These are phyloP conservation scores for Sphaerodactylus townsendi DNA, from an alignment of 2,113 vertebrate genomes.

Conservation along the genomic window DNA sequence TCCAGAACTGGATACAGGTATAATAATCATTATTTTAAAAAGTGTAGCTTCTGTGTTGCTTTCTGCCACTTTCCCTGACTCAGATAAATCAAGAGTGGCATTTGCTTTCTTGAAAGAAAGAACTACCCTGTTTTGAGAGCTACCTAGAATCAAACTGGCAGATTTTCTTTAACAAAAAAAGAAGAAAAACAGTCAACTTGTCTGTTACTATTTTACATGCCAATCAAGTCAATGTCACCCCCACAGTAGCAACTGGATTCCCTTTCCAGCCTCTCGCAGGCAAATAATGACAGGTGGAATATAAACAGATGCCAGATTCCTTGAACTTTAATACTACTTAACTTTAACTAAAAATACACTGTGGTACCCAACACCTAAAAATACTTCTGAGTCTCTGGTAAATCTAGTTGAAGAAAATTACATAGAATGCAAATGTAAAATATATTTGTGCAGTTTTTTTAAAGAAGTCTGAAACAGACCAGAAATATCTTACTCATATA, in stretches of 20 bases:
- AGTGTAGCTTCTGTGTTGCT: neutral
- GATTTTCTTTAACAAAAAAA: neutral
- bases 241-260: slow-evolving; percentile 19
- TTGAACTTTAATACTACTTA: slow-evolving; percentile 57
- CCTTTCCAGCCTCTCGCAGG: slow-evolving; percentile 24
- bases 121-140: slow-evolving; percentile 18
- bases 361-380: slow-evolving; percentile 30
- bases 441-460: neutral
- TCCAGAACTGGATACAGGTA: neutral
- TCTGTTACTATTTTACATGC: slow-evolving; percentile 38
- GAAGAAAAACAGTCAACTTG: slow-evolving; percentile 22
- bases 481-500: neutral
- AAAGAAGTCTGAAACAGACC: slow-evolving; percentile 9
- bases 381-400: neutral
- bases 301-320: slow-evolving; percentile 48
- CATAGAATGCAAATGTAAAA: slow-evolving; percentile 7
- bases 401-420: slow-evolving; percentile 13
- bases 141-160: slow-evolving; percentile 2
- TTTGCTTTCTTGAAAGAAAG: neutral
- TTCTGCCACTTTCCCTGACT: neutral
- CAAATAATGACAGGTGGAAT: slow-evolving; percentile 49
- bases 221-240: slow-evolving; percentile 49
- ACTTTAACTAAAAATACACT: slow-evolving; percentile 42
- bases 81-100: neutral
- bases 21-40: neutral